Conservation (phyloP, 2,113 vertebrate genomes). For the Cercopithecus mona region DNA sequence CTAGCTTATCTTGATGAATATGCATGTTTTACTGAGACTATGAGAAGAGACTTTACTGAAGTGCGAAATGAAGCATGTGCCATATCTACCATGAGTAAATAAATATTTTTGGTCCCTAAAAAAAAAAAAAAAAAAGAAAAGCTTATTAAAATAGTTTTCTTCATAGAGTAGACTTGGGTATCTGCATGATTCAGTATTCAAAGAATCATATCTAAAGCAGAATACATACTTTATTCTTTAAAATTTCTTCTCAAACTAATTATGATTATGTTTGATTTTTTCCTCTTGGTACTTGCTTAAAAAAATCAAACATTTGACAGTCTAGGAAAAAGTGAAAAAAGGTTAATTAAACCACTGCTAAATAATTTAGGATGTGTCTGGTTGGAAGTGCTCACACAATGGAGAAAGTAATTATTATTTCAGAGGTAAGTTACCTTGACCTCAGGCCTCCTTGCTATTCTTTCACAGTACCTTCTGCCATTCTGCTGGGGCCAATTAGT, state of each 20-base stretch:
- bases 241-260: conserved; percentile 46
- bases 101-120: neutral
- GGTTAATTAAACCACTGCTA: conserved; percentile 62
- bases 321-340: conserved; percentile 54
- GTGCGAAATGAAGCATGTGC: neutral
- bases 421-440: conserved; percentile 19
- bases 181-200: neutral
- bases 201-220: conserved; percentile 29
- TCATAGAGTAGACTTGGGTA: neutral
- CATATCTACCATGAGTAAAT: neutral
- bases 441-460: neutral
- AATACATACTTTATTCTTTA: conserved; percentile 43
- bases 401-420: conserved; percentile 28
- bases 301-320: conserved; percentile 21
- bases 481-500: conserved; percentile 31
- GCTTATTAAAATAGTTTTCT: neutral
- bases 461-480: conserved; percentile 6
- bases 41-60: conserved; percentile 3
- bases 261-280: conserved; percentile 45
- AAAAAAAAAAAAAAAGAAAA: neutral
- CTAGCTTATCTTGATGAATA: neutral
- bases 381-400: neutral
- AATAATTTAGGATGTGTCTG: conserved; percentile 60
- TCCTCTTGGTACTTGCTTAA: conserved; percentile 50
- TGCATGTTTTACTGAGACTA: neutral